Evolutionary conservation across 2,888 invertebrate species (phyloP).

Genomic region (Trypoxylon attenuatum): DNA sequence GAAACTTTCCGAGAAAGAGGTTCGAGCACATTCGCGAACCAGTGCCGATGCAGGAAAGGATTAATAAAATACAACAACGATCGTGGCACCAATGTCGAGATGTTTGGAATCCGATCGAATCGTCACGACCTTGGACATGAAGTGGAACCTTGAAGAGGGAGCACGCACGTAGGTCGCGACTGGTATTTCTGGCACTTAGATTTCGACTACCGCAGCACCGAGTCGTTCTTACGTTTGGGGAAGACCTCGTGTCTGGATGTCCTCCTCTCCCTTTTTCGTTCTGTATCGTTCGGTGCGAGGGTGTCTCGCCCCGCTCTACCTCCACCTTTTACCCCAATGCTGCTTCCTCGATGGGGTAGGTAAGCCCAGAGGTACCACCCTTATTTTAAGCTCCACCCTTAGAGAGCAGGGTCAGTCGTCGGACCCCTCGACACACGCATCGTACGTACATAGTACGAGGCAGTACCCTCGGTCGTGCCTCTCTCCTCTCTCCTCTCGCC

Average conservation of each 20-base stretch:
- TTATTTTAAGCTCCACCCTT: slow-evolving; percentile 73
- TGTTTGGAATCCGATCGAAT: slow-evolving; percentile 4
- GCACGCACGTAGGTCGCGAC: background rate
- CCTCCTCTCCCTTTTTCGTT: slow-evolving; percentile 18
- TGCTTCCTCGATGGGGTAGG: slow-evolving; percentile 48
- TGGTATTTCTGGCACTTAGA: slow-evolving; percentile 29
- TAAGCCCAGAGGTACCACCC: slow-evolving; percentile 63
- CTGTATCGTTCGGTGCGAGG: slow-evolving; percentile 28
- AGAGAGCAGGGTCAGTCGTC: slow-evolving; percentile 58
- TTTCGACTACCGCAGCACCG: slow-evolving; percentile 47
- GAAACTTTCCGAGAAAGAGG: slow-evolving; percentile 2
- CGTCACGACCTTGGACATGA: slow-evolving; percentile 19
- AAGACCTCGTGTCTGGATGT: background rate
- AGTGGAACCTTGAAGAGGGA: background rate
- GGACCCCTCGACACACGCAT: no score
- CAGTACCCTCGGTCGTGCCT: slow-evolving; percentile 26
- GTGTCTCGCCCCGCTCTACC: slow-evolving; percentile 32
- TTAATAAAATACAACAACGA: background rate
- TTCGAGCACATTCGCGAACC: no score
- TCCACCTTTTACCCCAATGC: slow-evolving; percentile 38
- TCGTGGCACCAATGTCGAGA: background rate
- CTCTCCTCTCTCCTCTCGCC: slow-evolving; percentile 17
- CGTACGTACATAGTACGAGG: no score
- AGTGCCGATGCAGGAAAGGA: background rate
- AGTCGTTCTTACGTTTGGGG: background rate